Evolutionary conservation across 2,888 invertebrate genomes (phyloP).

Genomic region (Bombylius major): DNA sequence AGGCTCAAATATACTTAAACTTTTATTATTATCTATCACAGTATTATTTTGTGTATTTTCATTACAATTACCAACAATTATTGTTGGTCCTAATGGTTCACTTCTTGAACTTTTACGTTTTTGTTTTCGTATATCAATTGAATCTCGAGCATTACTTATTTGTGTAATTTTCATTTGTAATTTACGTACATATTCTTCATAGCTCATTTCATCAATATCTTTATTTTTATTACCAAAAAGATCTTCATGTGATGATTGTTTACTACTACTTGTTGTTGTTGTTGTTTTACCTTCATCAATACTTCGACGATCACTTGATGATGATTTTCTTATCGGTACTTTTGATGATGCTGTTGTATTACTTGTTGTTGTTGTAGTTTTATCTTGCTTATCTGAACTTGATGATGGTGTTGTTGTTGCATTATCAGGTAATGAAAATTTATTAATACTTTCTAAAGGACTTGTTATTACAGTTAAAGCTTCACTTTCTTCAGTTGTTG

Average conservation of each 20-base stretch:
- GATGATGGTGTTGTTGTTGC: constrained; percentile 7
- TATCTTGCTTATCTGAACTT: constrained; percentile 31
- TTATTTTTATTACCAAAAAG: constrained; percentile 19
- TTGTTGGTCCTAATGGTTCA: constrained; percentile 19
- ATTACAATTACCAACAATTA: not conserved
- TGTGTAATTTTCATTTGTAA: constrained; percentile 55
- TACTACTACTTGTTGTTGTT: not conserved
- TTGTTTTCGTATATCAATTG: constrained; percentile 45
- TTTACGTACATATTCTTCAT: constrained; percentile 51
- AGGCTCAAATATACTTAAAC: constrained; percentile 11
- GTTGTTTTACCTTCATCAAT: not conserved
- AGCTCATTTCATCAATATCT: constrained; percentile 36
- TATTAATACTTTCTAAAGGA: constrained; percentile 32
- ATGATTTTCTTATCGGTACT: constrained; percentile 9
- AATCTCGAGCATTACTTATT: constrained; percentile 56
- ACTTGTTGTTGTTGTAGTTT: constrained; percentile 17
- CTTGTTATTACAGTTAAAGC: constrained; percentile 43
- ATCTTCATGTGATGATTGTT: constrained; percentile 18
- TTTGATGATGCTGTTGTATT: constrained; percentile 2
- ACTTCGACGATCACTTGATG: constrained; percentile 1
- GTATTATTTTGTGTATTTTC: constrained; percentile 11
- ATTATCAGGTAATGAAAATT: not conserved
- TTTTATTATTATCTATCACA: constrained; percentile 29
- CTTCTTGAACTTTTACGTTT: constrained; percentile 42
- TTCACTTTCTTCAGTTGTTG: constrained; percentile 50